Conservation (phyloP, 2,113 vertebrate species). For the Phasianus colchicus region DNA sequence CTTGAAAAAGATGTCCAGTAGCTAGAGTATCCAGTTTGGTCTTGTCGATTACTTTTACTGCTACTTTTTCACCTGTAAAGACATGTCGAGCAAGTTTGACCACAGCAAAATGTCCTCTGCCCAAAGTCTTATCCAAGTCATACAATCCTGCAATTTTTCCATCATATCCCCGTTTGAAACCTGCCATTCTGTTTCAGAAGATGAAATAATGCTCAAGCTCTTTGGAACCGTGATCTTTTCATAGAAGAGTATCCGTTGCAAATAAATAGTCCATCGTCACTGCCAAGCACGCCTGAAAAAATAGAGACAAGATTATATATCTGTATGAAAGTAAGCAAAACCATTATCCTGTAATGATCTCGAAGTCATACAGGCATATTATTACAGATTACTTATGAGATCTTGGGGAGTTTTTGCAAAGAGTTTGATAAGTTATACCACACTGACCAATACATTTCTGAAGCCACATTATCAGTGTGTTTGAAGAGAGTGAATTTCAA, state of each 20-base stretch:
- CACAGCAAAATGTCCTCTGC: slow-evolving; percentile 96
- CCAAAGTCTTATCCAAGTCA: slow-evolving; percentile 97
- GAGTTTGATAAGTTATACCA: neutral
- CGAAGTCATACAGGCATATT: neutral
- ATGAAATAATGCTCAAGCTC: slow-evolving; percentile 49
- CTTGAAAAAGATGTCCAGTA: slow-evolving; percentile 97
- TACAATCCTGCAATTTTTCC: slow-evolving; percentile 98
- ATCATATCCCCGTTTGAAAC: slow-evolving; percentile 96
- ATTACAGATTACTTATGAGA: neutral
- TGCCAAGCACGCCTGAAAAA: slow-evolving; percentile 76
- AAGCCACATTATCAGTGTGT: neutral
- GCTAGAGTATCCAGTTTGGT: slow-evolving; percentile 95
- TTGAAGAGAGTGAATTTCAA: neutral
- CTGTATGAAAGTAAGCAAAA: neutral
- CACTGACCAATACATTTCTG: neutral
- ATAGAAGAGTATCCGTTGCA: slow-evolving; percentile 78
- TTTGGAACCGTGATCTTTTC: slow-evolving; percentile 74
- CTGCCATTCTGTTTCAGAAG: slow-evolving; percentile 87
- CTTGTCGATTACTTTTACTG: slow-evolving; percentile 98
- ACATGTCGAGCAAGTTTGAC: slow-evolving; percentile 97
- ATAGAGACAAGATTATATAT: slow-evolving; percentile 32
- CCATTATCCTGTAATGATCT: neutral
- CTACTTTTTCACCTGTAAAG: slow-evolving; percentile 98
- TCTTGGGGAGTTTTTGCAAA: neutral
- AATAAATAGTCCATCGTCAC: slow-evolving; percentile 81